phyloP scores from a whole-genome alignment of 2,113 vertebrate genomes.

The Dendrocopos noguchii region DNA sequence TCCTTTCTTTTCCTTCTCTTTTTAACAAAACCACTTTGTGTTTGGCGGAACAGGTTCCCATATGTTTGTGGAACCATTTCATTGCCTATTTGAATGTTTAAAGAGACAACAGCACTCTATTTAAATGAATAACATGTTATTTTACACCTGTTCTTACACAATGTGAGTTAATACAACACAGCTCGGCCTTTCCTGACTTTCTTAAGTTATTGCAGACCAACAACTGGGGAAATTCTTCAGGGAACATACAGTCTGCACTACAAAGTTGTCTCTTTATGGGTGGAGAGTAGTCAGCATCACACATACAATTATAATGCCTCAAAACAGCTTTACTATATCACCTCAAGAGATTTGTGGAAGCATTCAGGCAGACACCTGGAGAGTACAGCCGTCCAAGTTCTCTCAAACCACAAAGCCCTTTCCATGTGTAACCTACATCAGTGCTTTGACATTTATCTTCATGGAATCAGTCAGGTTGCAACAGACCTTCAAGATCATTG shows the following conservation, averaged over 20 bases:
- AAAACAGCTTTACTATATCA: neutral
- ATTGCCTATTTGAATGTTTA: constrained; percentile 44
- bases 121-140: constrained; percentile 45
- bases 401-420: neutral
- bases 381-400: neutral
- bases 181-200: neutral
- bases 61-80: constrained; percentile 31
- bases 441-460: neutral
- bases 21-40: constrained; percentile 24
- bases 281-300: neutral
- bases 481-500: too few species aligned
- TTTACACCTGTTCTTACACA: constrained; percentile 32
- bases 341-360: neutral
- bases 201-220: neutral
- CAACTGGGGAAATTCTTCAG: neutral
- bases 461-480: too few species aligned
- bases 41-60: constrained; percentile 24
- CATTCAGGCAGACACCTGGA: neutral
- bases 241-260: neutral
- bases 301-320: neutral
- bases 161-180: neutral
- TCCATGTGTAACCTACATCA: neutral
- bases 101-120: constrained; percentile 49
- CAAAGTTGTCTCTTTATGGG: neutral
- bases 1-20: neutral